Base-by-base conservation (phyloP, 2,797 vertebrate genomes). In the Kryptolebias ocellatus region DNA sequence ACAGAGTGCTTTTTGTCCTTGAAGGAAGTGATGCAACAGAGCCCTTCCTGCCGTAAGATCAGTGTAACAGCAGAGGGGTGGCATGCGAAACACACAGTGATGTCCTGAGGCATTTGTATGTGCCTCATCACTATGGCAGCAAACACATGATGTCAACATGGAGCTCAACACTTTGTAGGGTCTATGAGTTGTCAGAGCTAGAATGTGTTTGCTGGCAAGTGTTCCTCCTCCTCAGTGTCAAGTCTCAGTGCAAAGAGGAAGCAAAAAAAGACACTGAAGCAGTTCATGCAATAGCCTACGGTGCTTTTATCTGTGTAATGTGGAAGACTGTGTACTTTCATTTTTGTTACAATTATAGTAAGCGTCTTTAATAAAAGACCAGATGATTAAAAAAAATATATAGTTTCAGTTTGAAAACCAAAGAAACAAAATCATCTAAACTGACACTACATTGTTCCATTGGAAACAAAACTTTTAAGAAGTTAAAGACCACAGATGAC, bases 1-100 rank as follows among this genome's bases (percentile, higher is more conserved):
- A 91, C 86, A 92, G 83, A 81, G 75, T 51, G 49, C 53, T 86
- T 84, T 85, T 86, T 92, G 88, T 91, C 80, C 75, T 37, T 14
- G 56, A 10, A 81, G 91, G 90, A 90, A 89, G 81, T 90, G 86
- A 90, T 76, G 87, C 70, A 84, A 89, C 2, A 60, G 70, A 70
- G 55, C 53, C 56, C 54, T 83, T 80, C 72, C 61, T 54, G 44
- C 39, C 63, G 64, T 37, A 31, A 53, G 12, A 70, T 65, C 56
- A 37, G 47, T 56, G 42, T 83, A 81, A 80, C 70, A 81, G 72
- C 53, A 64, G 51, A 52, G 45, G 67, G 67, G 53, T 52, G 66
- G 73, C 73, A 59, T 84, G 81, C 59, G 58, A 72, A 54, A 61
- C 58, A 52, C 72, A 70, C 52, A 34, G 52, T 17, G 68, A 69